A percentile compares a stretch with the other conserved stretches of the same genome.
phyloP scores from a whole-genome alignment of 2,113 vertebrate genomes.

The Bos indicus region DNA sequence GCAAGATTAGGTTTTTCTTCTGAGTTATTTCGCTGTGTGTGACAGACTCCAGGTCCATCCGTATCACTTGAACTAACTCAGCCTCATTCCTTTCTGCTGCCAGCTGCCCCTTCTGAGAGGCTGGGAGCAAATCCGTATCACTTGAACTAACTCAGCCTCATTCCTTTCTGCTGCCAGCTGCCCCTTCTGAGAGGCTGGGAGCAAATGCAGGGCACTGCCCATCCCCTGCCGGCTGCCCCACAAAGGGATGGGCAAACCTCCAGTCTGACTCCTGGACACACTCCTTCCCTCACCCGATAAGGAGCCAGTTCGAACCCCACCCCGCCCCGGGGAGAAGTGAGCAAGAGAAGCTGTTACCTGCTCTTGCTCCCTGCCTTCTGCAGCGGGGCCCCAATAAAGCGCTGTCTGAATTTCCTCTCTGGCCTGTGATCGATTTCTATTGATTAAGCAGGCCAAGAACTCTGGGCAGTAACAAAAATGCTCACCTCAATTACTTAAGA shows the following conservation, averaged over 20 bases:
- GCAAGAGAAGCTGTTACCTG: neutral
- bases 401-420: neutral
- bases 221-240: neutral
- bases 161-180: neutral
- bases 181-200: neutral
- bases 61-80: neutral
- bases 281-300: neutral
- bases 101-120: neutral
- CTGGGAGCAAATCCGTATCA: neutral
- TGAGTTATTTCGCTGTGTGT: neutral
- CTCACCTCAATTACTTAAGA: too few relatives aligned
- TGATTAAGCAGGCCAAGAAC: neutral
- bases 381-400: fast-evolving
- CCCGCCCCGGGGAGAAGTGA: neutral
- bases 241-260: neutral
- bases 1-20: neutral
- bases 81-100: neutral
- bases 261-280: neutral
- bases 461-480: neutral
- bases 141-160: neutral
- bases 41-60: neutral
- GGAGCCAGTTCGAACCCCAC: neutral
- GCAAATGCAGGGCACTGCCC: neutral
- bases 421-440: neutral
- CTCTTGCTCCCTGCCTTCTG: neutral